These are phyloP conservation scores for Zaprionus nigranus DNA, from an alignment of 1,140 invertebrate species.

Conservation along the genomic window DNA sequence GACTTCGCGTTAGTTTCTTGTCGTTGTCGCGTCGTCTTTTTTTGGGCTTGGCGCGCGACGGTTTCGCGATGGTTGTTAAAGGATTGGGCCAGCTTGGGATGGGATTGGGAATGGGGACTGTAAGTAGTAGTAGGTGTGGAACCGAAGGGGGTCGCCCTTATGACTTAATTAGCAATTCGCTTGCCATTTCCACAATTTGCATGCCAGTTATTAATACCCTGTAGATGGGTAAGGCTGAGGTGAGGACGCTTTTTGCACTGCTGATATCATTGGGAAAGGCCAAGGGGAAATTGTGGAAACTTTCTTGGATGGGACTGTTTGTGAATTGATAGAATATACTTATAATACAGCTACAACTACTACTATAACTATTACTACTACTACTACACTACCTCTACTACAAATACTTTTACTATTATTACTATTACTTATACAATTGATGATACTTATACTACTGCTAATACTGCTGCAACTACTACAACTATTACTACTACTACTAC, in stretches of 20 bases:
- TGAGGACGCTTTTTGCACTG: background rate
- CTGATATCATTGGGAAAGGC: no score
- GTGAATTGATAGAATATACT: no score
- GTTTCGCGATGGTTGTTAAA: constrained; percentile 30
- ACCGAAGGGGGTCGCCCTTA: constrained; percentile 29
- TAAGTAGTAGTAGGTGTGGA: background rate
- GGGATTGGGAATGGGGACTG: constrained; percentile 9
- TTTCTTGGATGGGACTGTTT: no score
- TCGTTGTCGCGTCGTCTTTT: constrained; percentile 11
- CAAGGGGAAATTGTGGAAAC: no score
- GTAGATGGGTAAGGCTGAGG: background rate
- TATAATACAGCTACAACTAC: no score
- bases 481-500: background rate
- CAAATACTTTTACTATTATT: no score
- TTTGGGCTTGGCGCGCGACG: constrained; percentile 58
- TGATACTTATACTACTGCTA: no score
- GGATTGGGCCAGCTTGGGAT: constrained; percentile 18
- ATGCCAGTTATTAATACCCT: constrained; percentile 33
- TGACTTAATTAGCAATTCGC: constrained; percentile 45
- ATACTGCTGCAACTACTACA: no score
- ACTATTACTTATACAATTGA: no score
- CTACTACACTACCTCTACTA: no score
- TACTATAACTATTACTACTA: no score
- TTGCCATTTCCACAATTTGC: constrained; percentile 26
- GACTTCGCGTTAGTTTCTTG: constrained; percentile 14